These are phyloP conservation scores for Opisthocomus hoazin DNA, from an alignment of 2,113 vertebrate genomes.

Conservation along the genomic window DNA sequence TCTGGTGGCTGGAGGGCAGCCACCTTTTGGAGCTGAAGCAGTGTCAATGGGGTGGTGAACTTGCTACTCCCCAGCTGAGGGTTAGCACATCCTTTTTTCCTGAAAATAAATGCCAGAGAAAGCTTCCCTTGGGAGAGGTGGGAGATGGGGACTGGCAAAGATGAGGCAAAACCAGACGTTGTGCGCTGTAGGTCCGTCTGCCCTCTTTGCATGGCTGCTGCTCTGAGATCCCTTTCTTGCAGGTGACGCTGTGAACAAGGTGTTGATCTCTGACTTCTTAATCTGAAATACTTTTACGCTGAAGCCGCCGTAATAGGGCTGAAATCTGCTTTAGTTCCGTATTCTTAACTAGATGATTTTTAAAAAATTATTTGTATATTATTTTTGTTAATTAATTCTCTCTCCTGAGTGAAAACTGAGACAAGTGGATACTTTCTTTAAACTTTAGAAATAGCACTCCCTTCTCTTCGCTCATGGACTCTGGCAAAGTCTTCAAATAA, in stretches of 20 bases:
- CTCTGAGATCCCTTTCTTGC: neutral
- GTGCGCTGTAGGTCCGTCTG: accelerated
- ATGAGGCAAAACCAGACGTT: neutral
- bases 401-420: neutral
- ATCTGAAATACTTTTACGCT: neutral
- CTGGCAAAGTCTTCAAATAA: neutral
- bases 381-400: neutral
- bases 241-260: neutral
- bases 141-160: neutral
- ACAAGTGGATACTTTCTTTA: neutral
- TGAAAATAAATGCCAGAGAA: neutral
- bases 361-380: accelerated
- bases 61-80: neutral
- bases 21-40: neutral
- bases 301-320: neutral
- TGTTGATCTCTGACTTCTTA: neutral
- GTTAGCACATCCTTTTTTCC: neutral
- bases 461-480: neutral
- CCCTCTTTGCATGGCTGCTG: neutral
- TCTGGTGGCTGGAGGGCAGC: neutral
- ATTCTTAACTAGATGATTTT: neutral
- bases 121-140: neutral
- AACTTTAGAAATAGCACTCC: neutral
- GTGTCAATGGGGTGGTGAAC: neutral
- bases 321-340: neutral